Percentiles rank a stretch among this genome's conserved stretches.
Conservation (phyloP, 2,888 invertebrate genomes). For the Tipula lateralis region DNA sequence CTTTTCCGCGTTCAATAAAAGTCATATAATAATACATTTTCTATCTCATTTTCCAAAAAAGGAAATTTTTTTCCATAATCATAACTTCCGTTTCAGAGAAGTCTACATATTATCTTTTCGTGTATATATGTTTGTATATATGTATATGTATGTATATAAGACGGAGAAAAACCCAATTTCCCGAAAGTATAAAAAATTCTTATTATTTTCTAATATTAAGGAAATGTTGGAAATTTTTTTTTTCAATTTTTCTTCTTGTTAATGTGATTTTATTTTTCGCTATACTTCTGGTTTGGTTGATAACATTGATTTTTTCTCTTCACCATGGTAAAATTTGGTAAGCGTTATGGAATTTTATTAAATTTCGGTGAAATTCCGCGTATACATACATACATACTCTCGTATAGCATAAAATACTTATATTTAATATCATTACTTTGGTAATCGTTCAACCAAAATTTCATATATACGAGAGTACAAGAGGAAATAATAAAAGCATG, state of each 20-base stretch:
- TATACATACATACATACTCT: no score
- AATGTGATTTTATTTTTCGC: not conserved
- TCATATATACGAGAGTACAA: not conserved
- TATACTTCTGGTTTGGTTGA: slow-evolving; percentile 1
- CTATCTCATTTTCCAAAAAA: not conserved
- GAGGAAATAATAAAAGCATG: not conserved
- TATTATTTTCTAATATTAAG: slow-evolving; percentile 15
- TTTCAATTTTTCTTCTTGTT: not conserved
- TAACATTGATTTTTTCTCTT: not conserved
- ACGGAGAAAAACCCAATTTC: slow-evolving; percentile 11
- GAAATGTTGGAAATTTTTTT: not conserved
- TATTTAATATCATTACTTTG: not conserved
- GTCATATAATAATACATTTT: not conserved
- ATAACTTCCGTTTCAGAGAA: slow-evolving; percentile 24
- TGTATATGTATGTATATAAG: not conserved
- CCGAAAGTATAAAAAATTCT: slow-evolving; percentile 15
- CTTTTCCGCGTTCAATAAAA: not conserved
- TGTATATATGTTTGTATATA: not conserved
- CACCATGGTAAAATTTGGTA: not conserved
- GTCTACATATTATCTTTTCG: not conserved
- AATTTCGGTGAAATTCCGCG: not conserved
- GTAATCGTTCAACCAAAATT: not conserved
- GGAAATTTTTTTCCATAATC: not conserved
- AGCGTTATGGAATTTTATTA: not conserved
- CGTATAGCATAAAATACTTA: not conserved